Base-by-base conservation (phyloP, 2,797 vertebrate species). In the Lemur catta region DNA sequence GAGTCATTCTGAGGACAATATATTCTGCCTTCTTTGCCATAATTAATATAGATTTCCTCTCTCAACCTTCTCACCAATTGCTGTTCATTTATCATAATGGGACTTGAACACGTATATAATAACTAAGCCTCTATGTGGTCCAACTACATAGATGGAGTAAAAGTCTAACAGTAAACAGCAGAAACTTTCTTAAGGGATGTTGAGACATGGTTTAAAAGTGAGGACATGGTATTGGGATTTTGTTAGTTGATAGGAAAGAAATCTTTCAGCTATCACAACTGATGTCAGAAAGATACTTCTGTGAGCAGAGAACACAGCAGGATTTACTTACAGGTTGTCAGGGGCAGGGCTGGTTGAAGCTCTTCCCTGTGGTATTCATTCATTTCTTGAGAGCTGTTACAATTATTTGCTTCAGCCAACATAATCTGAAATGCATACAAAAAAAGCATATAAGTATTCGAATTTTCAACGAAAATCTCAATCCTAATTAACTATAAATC, bases 401-500 rank as follows among this genome's bases (percentile, higher is more conserved):
- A 98, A 97, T 97, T 98, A 98, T 98, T 98, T 99, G 97, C 98
- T 98, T 97, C 97, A 98, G 95, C 98, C 98, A 97, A 98, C 98
- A 95, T 96, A 97, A 98, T 98, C 97, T 98, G 98, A 98, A 98
- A 98, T 98, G 97, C 97, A 98, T 98, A 96, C 98, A 97, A 97
- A 98, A 98, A 98, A 98, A 97, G 98, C 97, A 98, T 97, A 96
- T 96, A 98, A 96, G 97, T 98, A 98, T 97, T 98, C 84, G 71
- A 98, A 98, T 98, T 98, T 98, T 98, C 98, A 98, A 88, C 94
- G 97, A 97, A 98, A 99, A 98, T 98, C 98, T 98, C 98, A 98
- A 98, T 98, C 98, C 98, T 99, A 98, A 98, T 98, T 98, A 98
- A 98, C 98, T 98, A 95, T 97, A 99, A 98, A 99, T 98, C 97